Evolutionary conservation across 1,140 invertebrate genomes (phyloP), one percentile per base, ranked within the genome.

Genomic region (Sipha flava): DNA sequence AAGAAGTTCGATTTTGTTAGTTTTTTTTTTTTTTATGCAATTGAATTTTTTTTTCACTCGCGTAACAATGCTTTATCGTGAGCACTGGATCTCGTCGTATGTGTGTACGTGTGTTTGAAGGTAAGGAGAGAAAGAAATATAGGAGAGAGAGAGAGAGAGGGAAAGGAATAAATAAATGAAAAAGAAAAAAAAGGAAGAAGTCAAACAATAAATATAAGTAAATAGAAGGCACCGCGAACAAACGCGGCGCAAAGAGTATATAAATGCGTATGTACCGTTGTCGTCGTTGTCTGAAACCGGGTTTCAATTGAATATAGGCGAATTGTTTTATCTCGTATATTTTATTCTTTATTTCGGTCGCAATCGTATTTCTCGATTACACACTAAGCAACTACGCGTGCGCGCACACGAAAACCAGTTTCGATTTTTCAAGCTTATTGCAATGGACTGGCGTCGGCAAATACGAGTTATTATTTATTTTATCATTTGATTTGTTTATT

Each of bases 301-400:
- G 52, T 77, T 77, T 77, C 73, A 77, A 57, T 59, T 77, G 73
- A 59, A 77, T 77, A 77, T 77, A 77, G 34, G 73, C 73, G 73
- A 75, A 75, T 75, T 75, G 70, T 75, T 75, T 75, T 75, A 75
- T 75, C 70, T 75, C 21, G 47, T 75, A 54, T 54, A 47, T 47
- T 45, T 75, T 52, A 34, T 75, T 75, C 45, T 75, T 52, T 54
- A 52, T 72, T 72, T 75, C 1, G 45, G 70, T 49, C 34, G 47
- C 47, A 54, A 75, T 75, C 45, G 70, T 54, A 54, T 31, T 70
- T 18, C 45, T 49, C 10, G 45, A 31, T 10, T 54, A n/a, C n/a
- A n/a, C n/a, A n/a, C n/a, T n/a, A n/a, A n/a, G 70, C 43, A 47
- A n/a, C n/a, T n/a, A n/a, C 23, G 10, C 49, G 57, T 31, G 14